Evolutionary conservation across 23 tunicate species (phyloP).

Genomic region (Trididemnum nubilum): DNA sequence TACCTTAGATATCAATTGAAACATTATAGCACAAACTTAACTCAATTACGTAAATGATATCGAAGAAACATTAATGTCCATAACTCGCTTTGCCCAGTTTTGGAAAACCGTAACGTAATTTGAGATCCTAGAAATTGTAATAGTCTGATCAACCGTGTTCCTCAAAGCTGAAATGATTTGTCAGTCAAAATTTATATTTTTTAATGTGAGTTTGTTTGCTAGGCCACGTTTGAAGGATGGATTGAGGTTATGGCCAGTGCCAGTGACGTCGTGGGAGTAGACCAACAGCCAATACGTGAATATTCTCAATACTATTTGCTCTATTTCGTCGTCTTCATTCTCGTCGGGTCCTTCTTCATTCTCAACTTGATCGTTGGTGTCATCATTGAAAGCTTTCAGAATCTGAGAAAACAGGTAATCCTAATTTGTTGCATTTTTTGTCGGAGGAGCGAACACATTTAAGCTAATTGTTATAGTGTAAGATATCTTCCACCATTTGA

Average conservation of each 20-base stretch:
- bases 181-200: too few species aligned
- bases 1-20: too few species aligned
- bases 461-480: too few species aligned
- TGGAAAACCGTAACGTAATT: too few species aligned
- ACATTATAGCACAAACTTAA: too few species aligned
- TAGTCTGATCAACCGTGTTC: too few species aligned
- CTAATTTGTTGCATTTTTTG: too few species aligned
- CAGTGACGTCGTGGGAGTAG: conserved; percentile 61
- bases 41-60: too few species aligned
- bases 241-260: conserved; percentile 92
- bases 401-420: conserved; percentile 64
- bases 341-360: conserved; percentile 92
- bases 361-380: conserved; percentile 96
- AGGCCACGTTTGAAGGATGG: conserved; percentile 99
- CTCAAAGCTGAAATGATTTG: too few species aligned
- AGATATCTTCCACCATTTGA: not conserved
- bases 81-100: too few species aligned
- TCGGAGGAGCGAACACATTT: not conserved
- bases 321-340: conserved; percentile 74
- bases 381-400: conserved; percentile 94
- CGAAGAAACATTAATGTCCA: too few species aligned
- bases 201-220: not conserved
- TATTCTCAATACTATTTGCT: conserved; percentile 56
- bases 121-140: too few species aligned
- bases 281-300: conserved; percentile 70